phyloP scores from a whole-genome alignment of 1,140 invertebrate species.

The Drosophila mojavensis region DNA sequence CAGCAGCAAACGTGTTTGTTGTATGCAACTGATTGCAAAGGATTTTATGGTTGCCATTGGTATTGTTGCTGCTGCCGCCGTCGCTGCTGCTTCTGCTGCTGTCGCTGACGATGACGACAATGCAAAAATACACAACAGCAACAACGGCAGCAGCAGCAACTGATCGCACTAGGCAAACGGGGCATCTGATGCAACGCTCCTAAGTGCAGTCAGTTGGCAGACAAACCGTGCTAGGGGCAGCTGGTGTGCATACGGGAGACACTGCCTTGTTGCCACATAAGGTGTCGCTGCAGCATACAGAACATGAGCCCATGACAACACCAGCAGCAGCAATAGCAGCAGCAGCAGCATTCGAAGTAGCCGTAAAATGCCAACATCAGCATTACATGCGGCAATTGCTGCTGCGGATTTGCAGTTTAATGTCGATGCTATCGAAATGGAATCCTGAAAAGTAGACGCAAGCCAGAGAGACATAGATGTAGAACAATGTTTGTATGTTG shows the following conservation, averaged over 20 bases:
- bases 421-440: conserved; percentile 68
- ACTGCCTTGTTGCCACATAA: conserved; percentile 76
- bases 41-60: conserved; percentile 60
- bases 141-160: conserved; percentile 30
- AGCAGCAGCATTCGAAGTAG: conserved; percentile 28
- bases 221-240: background rate
- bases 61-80: conserved; percentile 4
- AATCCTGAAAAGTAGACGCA: conserved; percentile 29
- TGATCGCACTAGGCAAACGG: conserved; percentile 12
- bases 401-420: conserved; percentile 79
- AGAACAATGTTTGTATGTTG: conserved; percentile 4
- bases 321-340: conserved; percentile 24
- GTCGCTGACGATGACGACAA: conserved; percentile 41
- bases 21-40: conserved; percentile 80
- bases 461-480: conserved; percentile 24
- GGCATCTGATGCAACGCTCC: conserved; percentile 59
- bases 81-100: conserved; percentile 11
- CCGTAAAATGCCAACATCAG: conserved; percentile 77
- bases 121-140: conserved; percentile 55
- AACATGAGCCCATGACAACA: conserved; percentile 69
- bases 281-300: conserved; percentile 73
- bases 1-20: conserved; percentile 71
- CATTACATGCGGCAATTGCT: conserved; percentile 79
- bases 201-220: conserved; percentile 53
- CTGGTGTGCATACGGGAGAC: background rate